Conservation (phyloP, 1,140 invertebrate species). For the Streblospio benedicti region DNA sequence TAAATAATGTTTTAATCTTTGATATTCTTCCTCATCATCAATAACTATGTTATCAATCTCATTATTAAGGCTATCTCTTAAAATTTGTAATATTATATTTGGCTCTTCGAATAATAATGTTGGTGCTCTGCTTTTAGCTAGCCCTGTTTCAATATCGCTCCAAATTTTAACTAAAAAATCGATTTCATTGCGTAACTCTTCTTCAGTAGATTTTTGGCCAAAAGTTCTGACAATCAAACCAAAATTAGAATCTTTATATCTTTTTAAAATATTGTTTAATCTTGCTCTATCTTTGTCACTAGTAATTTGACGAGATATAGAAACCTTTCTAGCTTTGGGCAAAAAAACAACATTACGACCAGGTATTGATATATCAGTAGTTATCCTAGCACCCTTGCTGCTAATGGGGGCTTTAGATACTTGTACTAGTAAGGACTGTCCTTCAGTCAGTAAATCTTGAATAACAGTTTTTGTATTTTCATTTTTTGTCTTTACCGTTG, state of each 20-base stretch:
- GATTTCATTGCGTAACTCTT: background rate
- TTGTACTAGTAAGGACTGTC: background rate
- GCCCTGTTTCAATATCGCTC: background rate
- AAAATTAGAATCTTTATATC: background rate
- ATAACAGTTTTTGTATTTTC: background rate
- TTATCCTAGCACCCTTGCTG: background rate
- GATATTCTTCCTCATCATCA: background rate
- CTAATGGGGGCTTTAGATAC: background rate
- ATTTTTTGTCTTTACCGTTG: background rate
- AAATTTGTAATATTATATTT: background rate
- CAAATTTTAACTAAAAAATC: background rate
- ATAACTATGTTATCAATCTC: background rate
- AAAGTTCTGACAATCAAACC: background rate
- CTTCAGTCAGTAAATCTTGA: background rate
- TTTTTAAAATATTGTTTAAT: background rate
- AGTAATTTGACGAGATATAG: background rate
- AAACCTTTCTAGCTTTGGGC: background rate
- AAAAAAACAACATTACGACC: background rate
- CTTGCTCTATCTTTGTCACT: background rate
- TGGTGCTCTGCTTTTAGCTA: background rate
- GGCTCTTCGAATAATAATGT: background rate
- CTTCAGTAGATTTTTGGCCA: background rate
- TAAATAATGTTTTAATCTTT: background rate
- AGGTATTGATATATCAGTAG: background rate
- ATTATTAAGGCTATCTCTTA: no score